These are phyloP conservation scores for Rhodophaea formosa DNA, from an alignment of 2,888 invertebrate genomes.

Conservation along the genomic window DNA sequence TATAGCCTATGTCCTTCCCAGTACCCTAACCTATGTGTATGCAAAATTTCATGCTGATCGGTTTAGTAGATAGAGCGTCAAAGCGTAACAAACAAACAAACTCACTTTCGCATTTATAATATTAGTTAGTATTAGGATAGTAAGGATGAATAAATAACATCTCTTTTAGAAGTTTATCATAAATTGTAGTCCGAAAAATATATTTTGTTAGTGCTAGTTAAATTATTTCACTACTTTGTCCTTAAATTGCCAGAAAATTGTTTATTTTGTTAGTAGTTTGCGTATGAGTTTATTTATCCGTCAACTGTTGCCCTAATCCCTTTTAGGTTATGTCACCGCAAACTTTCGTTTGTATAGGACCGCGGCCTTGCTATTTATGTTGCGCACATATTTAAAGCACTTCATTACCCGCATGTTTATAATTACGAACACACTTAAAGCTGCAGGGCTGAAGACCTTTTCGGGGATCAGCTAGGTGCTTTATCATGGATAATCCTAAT, in stretches of 20 bases:
- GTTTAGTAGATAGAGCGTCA: too few species aligned
- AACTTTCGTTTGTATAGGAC: conserved; percentile 2
- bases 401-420: not conserved
- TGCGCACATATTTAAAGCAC: conserved; percentile 1
- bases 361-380: not conserved
- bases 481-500: conserved; percentile 5
- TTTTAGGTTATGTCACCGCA: not conserved
- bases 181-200: too few species aligned
- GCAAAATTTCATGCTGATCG: too few species aligned
- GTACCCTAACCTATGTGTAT: too few species aligned
- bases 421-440: not conserved
- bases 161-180: too few species aligned
- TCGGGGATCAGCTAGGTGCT: not conserved
- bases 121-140: too few species aligned
- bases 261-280: not conserved
- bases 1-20: too few species aligned
- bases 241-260: not conserved
- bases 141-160: too few species aligned
- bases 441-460: not conserved
- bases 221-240: not conserved
- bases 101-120: too few species aligned
- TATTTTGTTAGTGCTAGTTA: not conserved
- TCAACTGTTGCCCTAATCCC: not conserved
- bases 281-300: not conserved
- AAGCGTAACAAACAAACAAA: too few species aligned